Conservation (phyloP, 1,140 invertebrate genomes). For the Drosophila mauritiana region DNA sequence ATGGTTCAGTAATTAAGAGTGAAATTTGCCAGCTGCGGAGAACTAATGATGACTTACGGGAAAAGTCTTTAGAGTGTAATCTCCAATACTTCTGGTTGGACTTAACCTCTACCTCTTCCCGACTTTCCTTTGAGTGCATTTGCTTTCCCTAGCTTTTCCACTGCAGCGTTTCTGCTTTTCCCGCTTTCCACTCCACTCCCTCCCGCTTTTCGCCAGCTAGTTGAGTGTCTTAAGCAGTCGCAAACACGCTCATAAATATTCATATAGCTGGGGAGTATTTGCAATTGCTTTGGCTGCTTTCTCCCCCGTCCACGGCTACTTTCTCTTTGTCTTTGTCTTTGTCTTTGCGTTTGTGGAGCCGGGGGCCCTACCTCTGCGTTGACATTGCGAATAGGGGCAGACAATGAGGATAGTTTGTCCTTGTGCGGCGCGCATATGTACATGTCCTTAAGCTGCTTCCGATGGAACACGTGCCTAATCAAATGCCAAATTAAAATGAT, state of each 20-base stretch:
- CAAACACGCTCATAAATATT: slow-evolving; percentile 76
- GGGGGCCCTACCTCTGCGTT: slow-evolving; percentile 36
- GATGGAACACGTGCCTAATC: slow-evolving; percentile 69
- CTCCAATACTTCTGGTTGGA: neutral
- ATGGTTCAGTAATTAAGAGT: neutral
- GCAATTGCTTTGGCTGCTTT: slow-evolving; percentile 63
- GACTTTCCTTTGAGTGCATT: slow-evolving; percentile 18
- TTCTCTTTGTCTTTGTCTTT: slow-evolving; percentile 29
- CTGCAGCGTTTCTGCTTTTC: neutral
- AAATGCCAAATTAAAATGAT: slow-evolving; percentile 78
- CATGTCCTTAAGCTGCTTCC: slow-evolving; percentile 29
- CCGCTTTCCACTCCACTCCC: neutral
- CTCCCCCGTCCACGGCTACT: neutral
- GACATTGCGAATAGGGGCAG: slow-evolving; percentile 68
- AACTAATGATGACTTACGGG: too few species aligned
- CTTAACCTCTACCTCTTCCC: neutral
- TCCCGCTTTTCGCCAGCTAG: slow-evolving; percentile 17
- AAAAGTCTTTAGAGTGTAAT: neutral
- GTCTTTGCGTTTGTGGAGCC: slow-evolving; percentile 4
- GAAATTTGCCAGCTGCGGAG: too few species aligned
- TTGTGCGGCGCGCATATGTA: slow-evolving; percentile 13
- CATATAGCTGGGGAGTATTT: slow-evolving; percentile 69
- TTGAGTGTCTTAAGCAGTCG: slow-evolving; percentile 71
- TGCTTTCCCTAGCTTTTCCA: slow-evolving; percentile 6
- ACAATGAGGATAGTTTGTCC: slow-evolving; percentile 37